Evolutionary conservation across 2,797 vertebrate species (phyloP).

Genomic region (Rhabdomys pumilio): DNA sequence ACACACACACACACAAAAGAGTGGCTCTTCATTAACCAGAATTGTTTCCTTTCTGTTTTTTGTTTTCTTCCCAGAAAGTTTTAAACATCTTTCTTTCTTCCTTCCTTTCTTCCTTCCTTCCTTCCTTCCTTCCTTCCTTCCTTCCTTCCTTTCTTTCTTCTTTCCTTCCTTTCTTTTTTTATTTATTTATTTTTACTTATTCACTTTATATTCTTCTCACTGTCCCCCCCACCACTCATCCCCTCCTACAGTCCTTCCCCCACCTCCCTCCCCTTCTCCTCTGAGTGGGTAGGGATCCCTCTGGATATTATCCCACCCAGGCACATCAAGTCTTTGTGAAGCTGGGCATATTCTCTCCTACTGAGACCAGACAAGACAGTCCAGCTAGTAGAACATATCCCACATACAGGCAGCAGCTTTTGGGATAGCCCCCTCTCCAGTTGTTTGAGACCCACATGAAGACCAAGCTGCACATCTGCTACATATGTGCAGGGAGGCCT

Average conservation of each 20-base stretch:
- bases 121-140: no score
- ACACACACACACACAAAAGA: neutral
- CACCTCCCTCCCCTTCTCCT: neutral
- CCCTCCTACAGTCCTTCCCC: neutral
- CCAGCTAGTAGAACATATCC: neutral
- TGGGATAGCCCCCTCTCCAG: accelerated
- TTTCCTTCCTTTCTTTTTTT: no score
- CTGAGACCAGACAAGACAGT: neutral
- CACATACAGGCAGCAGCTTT: neutral
- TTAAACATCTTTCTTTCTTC: slow-evolving; percentile 65
- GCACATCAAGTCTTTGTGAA: neutral
- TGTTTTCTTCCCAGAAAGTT: slow-evolving; percentile 57
- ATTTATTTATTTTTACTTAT: neutral
- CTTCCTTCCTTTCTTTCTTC: neutral
- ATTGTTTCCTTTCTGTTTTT: neutral
- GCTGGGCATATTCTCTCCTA: neutral
- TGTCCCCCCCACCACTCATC: neutral
- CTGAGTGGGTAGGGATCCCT: neutral
- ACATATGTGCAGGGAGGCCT: neutral
- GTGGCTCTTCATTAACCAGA: slow-evolving; percentile 31
- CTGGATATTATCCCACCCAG: neutral
- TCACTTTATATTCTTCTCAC: neutral
- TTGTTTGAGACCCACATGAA: neutral
- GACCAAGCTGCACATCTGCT: neutral
- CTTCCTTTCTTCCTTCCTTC: neutral